Evolutionary conservation across 2,797 vertebrate species (phyloP), one percentile per base, ranked within the genome.

Genomic region (Epinephelus coioides): DNA sequence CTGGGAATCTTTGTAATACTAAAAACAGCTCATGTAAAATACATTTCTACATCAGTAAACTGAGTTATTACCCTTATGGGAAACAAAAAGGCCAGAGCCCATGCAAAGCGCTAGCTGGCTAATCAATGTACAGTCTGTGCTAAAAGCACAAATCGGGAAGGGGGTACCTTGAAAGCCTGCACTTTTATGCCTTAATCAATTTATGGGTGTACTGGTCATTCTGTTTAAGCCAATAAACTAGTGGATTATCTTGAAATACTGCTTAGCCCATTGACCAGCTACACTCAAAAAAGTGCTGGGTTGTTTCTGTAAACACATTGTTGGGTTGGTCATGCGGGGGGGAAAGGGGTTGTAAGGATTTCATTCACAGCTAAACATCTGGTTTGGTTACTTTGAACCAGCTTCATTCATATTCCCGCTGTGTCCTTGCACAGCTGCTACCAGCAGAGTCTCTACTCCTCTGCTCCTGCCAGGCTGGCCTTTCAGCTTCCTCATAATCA

Each of bases 131-230:
- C 82, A 87, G 88, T 86, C 86, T 90, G 88, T 78, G 87, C 89
- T 91, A 86, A 91, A 91, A 94, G 88, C 88, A 80, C 86, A 85
- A 84, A 89, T 85, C 78, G 76, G 76, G 84, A 88, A 88, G 82
- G 82, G 73, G 82, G 78, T 66, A 68, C 49, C 89, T 88, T 92
- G 91, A 94, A 89, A 94, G 91, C 90, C 83, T 88, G 82, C 84
- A 83, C 83, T 91, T 95, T 95, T 88, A 95, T 91, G 91, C 75
- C 74, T 91, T 91, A 92, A 95, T 95, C 94, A 94, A 95, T 95
- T 89, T 90, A 93, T 90, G 91, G 88, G 91, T 91, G 91, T 91
- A 91, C 92, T 89, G 85, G 87, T 88, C 88, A 86, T 92, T 92
- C 88, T 82, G 89, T 88, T 92, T 86, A 90, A 90, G 89, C 87